Evolutionary conservation across 2,797 vertebrate genomes (phyloP).

Genomic region (Neostethus bicornis): DNA sequence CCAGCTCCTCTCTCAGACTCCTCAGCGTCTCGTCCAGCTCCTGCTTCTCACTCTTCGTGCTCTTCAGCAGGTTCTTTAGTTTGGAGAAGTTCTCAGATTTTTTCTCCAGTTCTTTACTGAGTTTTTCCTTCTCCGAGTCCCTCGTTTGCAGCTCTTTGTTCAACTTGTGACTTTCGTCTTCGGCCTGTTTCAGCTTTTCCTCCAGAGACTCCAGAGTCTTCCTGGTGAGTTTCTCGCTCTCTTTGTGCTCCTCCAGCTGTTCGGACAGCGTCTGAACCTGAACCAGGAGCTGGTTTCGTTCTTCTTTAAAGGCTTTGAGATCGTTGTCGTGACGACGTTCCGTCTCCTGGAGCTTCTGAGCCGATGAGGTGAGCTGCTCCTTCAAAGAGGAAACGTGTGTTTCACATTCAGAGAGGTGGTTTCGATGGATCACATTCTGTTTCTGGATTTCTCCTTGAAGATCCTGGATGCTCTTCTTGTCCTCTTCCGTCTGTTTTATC

Average conservation of each 20-base stretch:
- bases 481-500: slow-evolving; percentile 75
- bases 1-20: slow-evolving; percentile 57
- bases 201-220: slow-evolving; percentile 75
- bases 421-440: slow-evolving; percentile 61
- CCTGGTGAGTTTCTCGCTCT: slow-evolving; percentile 63
- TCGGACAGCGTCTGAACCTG: slow-evolving; percentile 76
- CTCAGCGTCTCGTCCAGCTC: slow-evolving; percentile 66
- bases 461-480: slow-evolving; percentile 75
- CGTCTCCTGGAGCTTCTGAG: slow-evolving; percentile 73
- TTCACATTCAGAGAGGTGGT: slow-evolving; percentile 80
- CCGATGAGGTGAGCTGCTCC: slow-evolving; percentile 76
- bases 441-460: slow-evolving; percentile 82
- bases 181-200: slow-evolving; percentile 68
- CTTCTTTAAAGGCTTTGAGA: slow-evolving; percentile 83
- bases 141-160: slow-evolving; percentile 67
- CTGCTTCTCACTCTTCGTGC: slow-evolving; percentile 66
- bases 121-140: slow-evolving; percentile 70
- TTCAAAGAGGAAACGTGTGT: slow-evolving; percentile 81
- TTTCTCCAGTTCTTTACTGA: slow-evolving; percentile 75
- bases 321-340: slow-evolving; percentile 86
- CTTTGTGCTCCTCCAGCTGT: slow-evolving; percentile 68
- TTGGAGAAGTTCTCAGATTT: slow-evolving; percentile 75
- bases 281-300: slow-evolving; percentile 79
- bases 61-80: slow-evolving; percentile 67
- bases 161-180: slow-evolving; percentile 73